Percentiles rank a stretch among this genome's conserved stretches.
Conservation (phyloP, 2,888 invertebrate genomes). For the Automeris io region DNA sequence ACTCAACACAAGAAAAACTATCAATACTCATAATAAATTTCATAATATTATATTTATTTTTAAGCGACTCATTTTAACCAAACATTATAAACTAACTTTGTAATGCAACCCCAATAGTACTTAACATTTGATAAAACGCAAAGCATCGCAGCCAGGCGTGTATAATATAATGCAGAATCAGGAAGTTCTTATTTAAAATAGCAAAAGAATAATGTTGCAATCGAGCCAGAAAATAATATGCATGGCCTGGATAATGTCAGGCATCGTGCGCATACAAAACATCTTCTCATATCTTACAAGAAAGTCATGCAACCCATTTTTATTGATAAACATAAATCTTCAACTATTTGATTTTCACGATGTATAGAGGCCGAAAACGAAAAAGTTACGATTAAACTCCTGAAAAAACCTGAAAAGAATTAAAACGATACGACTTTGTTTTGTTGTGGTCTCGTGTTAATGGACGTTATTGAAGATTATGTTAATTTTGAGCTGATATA, state of each 20-base stretch:
- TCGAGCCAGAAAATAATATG: conserved; percentile 34
- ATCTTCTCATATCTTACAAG: conserved; percentile 28
- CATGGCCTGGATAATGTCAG: conserved; percentile 26
- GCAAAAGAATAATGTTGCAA: conserved; percentile 26
- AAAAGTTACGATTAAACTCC: conserved; percentile 45
- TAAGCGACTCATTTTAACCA: conserved; percentile 3
- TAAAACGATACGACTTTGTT: conserved; percentile 57
- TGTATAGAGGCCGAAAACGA: conserved; percentile 1
- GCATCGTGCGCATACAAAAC: conserved; percentile 45
- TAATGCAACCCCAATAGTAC: conserved; percentile 14
- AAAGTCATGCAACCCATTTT: conserved; percentile 36
- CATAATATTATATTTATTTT: neutral
- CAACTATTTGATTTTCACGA: neutral
- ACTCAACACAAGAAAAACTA: conserved; percentile 21
- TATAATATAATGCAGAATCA: conserved; percentile 35
- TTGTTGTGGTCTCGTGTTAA: conserved; percentile 73
- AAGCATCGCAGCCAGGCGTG: conserved; percentile 74
- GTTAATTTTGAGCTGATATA: conserved; percentile 66
- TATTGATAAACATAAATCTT: conserved; percentile 13
- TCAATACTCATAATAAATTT: neutral
- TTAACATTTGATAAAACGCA: conserved; percentile 50
- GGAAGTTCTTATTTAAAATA: conserved; percentile 1
- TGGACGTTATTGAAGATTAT: conserved; percentile 58
- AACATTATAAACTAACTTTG: conserved; percentile 22
- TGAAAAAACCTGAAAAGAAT: conserved; percentile 62